Conservation (phyloP, 2,888 invertebrate genomes). For the Candidula unifasciata region DNA sequence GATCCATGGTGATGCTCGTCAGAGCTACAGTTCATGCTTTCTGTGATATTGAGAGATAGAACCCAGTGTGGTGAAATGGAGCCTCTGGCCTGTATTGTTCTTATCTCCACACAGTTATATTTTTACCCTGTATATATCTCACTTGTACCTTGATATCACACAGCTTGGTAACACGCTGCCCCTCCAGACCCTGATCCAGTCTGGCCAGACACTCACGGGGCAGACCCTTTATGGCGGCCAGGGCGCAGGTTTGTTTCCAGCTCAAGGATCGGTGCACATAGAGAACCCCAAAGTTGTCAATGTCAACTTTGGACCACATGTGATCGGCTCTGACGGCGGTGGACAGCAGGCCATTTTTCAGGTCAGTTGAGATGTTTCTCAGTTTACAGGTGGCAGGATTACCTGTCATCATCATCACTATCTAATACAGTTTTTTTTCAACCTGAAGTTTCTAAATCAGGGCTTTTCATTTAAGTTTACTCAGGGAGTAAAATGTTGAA, state of each 20-base stretch:
- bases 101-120: background rate
- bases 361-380: background rate
- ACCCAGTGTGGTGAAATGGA: background rate
- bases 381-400: too few species aligned
- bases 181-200: constrained; percentile 43
- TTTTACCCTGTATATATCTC: too few species aligned
- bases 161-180: constrained; percentile 43
- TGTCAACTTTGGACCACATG: constrained; percentile 52
- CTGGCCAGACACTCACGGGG: constrained; percentile 37
- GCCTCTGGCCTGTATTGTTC: background rate
- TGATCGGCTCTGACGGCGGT: constrained; percentile 46
- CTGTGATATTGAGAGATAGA: too few species aligned
- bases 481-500: too few species aligned
- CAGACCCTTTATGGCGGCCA: constrained; percentile 44
- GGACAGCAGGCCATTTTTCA: constrained; percentile 50
- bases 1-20: too few species aligned
- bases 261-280: constrained; percentile 50
- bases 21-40: too few species aligned
- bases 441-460: too few species aligned
- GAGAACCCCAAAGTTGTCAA: constrained; percentile 52
- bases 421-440: too few species aligned
- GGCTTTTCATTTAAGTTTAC: too few species aligned
- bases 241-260: constrained; percentile 38
- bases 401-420: too few species aligned
- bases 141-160: background rate